phyloP scores from a whole-genome alignment of 2,113 vertebrate genomes.

The Rhinoderma darwinii region DNA sequence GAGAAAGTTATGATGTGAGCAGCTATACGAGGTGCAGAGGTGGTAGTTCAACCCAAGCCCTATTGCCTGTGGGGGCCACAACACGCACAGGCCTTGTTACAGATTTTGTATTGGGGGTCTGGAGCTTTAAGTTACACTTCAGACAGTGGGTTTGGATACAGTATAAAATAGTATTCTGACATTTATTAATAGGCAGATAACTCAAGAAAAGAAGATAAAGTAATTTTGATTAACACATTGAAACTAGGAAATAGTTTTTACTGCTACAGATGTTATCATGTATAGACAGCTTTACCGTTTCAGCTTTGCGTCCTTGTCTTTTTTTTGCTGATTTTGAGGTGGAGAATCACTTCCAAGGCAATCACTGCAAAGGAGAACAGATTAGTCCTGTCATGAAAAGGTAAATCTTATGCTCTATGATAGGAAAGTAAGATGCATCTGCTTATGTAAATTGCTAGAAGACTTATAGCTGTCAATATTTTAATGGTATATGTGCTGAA shows the following conservation, averaged over 20 bases:
- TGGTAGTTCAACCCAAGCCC: no score
- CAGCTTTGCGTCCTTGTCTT: slow-evolving; percentile 21
- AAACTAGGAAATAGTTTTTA: background rate
- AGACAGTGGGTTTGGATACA: no score
- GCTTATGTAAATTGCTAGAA: background rate
- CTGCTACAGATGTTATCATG: background rate
- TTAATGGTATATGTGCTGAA: no score
- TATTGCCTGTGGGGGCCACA: no score
- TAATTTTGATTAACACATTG: background rate
- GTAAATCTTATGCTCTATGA: background rate
- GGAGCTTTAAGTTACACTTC: no score
- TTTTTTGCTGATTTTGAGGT: background rate
- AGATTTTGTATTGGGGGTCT: no score
- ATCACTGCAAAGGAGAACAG: slow-evolving; percentile 16
- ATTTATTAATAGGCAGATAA: no score
- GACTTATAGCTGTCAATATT: background rate
- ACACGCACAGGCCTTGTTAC: no score
- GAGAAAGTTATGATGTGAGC: no score
- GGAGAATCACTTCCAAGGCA: slow-evolving; percentile 2
- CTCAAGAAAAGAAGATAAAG: background rate
- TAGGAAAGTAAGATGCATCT: background rate
- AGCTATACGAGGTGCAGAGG: no score
- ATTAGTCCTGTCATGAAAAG: background rate
- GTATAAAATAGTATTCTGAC: no score
- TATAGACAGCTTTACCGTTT: slow-evolving; percentile 21